Evolutionary conservation across 2,888 invertebrate species (phyloP).

Genomic region (Caenorhabditis becei): DNA sequence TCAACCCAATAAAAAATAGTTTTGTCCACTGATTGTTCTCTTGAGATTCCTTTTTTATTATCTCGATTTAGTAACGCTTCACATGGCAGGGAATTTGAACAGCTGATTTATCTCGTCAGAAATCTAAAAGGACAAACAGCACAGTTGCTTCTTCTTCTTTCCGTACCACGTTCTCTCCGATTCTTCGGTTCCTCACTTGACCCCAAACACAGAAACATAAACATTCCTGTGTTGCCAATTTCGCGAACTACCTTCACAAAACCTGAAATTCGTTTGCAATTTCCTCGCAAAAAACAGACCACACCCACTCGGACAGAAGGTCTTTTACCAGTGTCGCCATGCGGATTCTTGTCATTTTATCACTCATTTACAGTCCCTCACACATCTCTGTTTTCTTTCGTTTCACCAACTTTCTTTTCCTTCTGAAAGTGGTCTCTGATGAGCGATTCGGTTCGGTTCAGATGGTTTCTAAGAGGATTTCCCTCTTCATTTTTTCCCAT

Average conservation of each 20-base stretch:
- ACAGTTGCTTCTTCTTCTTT: not conserved
- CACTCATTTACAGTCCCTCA: constrained; percentile 52
- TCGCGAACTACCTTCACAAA: constrained; percentile 39
- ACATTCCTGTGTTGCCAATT: constrained; percentile 32
- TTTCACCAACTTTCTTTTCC: constrained; percentile 12
- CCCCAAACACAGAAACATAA: constrained; percentile 44
- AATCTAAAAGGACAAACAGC: constrained; percentile 19
- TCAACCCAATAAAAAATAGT: too few species aligned
- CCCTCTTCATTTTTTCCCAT: not conserved
- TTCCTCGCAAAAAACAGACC: constrained; percentile 29
- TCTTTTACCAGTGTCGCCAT: not conserved
- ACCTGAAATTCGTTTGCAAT: constrained; percentile 51
- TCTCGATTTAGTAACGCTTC: constrained; percentile 14
- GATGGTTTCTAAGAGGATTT: constrained; percentile 37
- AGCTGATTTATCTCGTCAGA: constrained; percentile 14
- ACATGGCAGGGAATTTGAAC: not conserved
- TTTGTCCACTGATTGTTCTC: not conserved
- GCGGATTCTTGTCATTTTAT: constrained; percentile 52
- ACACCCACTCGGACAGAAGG: constrained; percentile 25
- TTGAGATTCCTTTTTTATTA: not conserved
- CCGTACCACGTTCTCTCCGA: constrained; percentile 31
- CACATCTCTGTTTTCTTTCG: not conserved
- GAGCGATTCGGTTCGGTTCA: constrained; percentile 1
- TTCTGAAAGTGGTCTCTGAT: not conserved
- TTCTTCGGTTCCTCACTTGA: constrained; percentile 1